These are phyloP conservation scores for Oscheius sp. DNA, from an alignment of 2,888 invertebrate species.

Conservation along the genomic window DNA sequence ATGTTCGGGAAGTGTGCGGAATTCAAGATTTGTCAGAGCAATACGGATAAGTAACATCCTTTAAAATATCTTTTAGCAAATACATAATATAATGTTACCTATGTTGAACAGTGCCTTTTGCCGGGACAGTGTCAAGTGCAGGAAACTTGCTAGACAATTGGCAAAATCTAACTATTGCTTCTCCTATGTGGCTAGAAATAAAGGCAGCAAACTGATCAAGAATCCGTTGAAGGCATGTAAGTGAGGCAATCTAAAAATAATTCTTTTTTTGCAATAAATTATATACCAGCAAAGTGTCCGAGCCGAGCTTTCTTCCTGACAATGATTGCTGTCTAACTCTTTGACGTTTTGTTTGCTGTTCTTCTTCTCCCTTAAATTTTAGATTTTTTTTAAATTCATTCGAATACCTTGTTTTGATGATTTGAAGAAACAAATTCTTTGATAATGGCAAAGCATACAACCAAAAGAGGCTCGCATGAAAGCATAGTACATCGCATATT, in stretches of 20 bases:
- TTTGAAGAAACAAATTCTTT: constrained; percentile 30
- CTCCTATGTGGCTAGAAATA: constrained; percentile 43
- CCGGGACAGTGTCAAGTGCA: neutral
- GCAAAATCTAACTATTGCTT: constrained; percentile 37
- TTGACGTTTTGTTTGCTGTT: constrained; percentile 32
- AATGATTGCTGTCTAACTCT: constrained; percentile 55
- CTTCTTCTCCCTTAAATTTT: constrained; percentile 17
- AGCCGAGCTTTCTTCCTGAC: constrained; percentile 46
- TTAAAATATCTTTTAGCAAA: neutral
- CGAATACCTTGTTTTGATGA: neutral
- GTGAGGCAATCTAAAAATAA: constrained; percentile 55
- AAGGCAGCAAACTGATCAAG: constrained; percentile 57
- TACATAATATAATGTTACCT: neutral
- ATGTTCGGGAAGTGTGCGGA: constrained; percentile 43
- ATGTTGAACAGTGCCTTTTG: constrained; percentile 13
- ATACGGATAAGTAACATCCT: constrained; percentile 33
- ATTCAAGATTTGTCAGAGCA: constrained; percentile 47
- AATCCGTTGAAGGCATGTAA: constrained; percentile 62
- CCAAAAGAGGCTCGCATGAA: constrained; percentile 49
- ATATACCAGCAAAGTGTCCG: constrained; percentile 50
- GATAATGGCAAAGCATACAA: constrained; percentile 54
- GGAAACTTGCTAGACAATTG: constrained; percentile 31
- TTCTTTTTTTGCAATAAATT: neutral
- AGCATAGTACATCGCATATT: constrained; percentile 61
- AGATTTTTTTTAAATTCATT: no score